These are phyloP conservation scores for Mionectes olivaceus DNA, from an alignment of 2,797 vertebrate genomes.

Conservation along the genomic window DNA sequence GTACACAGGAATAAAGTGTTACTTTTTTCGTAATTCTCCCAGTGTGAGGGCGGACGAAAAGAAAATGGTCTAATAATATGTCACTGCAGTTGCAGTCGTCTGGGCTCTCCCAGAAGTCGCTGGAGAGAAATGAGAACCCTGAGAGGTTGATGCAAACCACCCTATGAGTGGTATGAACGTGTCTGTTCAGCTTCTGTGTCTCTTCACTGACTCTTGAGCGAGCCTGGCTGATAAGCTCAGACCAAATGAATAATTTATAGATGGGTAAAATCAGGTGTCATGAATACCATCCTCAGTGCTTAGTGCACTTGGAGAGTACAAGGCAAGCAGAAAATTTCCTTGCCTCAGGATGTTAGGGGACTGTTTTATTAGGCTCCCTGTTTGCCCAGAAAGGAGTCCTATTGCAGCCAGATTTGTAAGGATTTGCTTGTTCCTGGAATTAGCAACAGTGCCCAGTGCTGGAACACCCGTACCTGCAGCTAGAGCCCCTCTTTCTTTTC, in stretches of 20 bases:
- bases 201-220: background rate
- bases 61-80: background rate
- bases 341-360: background rate
- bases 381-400: background rate
- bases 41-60: background rate
- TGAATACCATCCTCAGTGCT: background rate
- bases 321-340: background rate
- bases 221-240: background rate
- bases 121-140: background rate
- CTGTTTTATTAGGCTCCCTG: background rate
- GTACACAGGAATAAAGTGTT: background rate
- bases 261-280: constrained; percentile 6
- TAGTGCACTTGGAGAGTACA: background rate
- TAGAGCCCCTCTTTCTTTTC: background rate
- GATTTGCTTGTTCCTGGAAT: background rate
- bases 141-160: background rate
- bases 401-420: background rate
- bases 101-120: background rate
- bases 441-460: background rate
- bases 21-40: background rate
- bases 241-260: constrained; percentile 29
- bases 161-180: fast-evolving
- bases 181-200: background rate
- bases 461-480: background rate
- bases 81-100: background rate